Percentiles rank a stretch among this genome's conserved stretches.
Conservation (phyloP, 53 echinoderm and acorn worm genomes). For the Astropecten irregularis region DNA sequence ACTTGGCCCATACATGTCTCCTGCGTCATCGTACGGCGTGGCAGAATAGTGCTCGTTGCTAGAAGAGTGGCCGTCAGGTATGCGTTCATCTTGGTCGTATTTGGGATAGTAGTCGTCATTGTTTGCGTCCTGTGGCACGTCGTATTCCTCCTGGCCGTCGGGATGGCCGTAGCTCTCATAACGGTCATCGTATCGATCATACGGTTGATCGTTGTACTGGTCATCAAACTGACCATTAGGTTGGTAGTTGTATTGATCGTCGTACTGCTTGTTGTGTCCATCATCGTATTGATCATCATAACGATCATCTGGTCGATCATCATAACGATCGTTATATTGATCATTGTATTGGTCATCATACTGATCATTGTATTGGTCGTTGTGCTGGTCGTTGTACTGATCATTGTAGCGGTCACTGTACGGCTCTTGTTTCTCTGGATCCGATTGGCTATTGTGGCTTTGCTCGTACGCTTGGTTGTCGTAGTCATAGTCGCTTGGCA, state of each 20-base stretch:
- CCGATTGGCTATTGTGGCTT: constrained; percentile 37
- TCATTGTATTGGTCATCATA: constrained; percentile 18
- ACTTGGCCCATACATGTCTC: constrained; percentile 1
- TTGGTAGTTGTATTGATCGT: constrained; percentile 15
- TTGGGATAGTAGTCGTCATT: constrained; percentile 27
- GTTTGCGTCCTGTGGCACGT: constrained; percentile 3
- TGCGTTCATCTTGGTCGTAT: constrained; percentile 43
- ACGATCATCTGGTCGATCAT: constrained; percentile 2
- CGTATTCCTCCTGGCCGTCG: constrained; percentile 16
- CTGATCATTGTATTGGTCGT: constrained; percentile 2
- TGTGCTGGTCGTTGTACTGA: constrained; percentile 13
- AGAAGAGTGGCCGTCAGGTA: constrained; percentile 55
- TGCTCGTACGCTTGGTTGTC: constrained; percentile 50
- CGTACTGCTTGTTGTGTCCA: constrained; percentile 3
- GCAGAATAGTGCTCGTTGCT: constrained; percentile 32
- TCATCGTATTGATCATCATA: constrained; percentile 12
- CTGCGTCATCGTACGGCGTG: constrained; percentile 14
- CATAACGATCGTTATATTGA: constrained; percentile 1
- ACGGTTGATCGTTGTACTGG: not conserved
- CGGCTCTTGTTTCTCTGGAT: not conserved
- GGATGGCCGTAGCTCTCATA: constrained; percentile 34
- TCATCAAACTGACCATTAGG: constrained; percentile 15
- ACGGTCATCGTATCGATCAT: constrained; percentile 26
- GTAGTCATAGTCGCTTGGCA: not conserved
- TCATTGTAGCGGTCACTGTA: constrained; percentile 1